Evolutionary conservation across 2,797 vertebrate species (phyloP).

Genomic region (Somateria mollissima): DNA sequence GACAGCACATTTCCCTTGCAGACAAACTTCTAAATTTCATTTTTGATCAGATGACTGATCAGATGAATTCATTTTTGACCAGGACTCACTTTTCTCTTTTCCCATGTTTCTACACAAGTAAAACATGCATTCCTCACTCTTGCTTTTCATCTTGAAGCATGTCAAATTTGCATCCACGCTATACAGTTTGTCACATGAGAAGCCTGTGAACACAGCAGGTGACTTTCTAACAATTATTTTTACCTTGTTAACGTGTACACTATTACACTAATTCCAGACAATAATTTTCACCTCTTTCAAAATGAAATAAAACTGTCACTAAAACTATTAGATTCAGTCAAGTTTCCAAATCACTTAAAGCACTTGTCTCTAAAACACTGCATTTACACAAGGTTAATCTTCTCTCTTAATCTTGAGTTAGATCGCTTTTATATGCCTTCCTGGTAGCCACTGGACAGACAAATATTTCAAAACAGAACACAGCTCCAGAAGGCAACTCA

Average conservation of each 20-base stretch:
- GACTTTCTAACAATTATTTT: neutral
- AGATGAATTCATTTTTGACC: neutral
- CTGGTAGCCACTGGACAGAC: neutral
- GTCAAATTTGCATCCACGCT: neutral
- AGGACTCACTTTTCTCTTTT: neutral
- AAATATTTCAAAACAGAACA: neutral
- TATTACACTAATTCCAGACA: neutral
- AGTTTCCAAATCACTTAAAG: neutral
- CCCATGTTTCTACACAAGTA: neutral
- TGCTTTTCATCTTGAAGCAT: neutral
- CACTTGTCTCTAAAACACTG: neutral
- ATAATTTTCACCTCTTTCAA: neutral
- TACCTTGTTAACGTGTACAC: neutral
- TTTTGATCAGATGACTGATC: neutral
- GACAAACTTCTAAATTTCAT: neutral
- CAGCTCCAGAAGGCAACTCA: accelerated
- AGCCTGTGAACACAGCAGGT: neutral
- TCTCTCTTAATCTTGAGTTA: neutral
- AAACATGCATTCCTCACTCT: neutral
- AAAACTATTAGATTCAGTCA: neutral
- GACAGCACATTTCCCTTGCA: neutral
- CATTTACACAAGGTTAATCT: accelerated
- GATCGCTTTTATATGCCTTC: neutral
- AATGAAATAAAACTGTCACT: neutral
- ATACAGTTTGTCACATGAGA: neutral